Base-by-base conservation (phyloP, 2,888 invertebrate species). In the Lapara coniferarum region DNA sequence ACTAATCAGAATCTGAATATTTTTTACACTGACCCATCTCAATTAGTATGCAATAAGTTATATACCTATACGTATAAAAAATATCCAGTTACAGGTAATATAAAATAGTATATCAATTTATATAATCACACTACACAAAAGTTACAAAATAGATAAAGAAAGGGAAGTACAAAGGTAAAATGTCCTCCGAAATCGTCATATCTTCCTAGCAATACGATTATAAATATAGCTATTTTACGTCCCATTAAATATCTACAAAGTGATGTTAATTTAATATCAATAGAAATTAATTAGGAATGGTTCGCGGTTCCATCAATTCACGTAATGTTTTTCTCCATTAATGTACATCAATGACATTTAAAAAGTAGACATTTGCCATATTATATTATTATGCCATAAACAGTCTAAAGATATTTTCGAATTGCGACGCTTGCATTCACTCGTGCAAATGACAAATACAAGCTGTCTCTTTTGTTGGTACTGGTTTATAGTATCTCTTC, bases 111-210 rank as follows among this genome's bases (percentile, higher is more conserved):
- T 25, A 25, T 13, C 25, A 13, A 56, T 25, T 25, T 58, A 37
- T 12, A 12, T 2, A 46, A n/a, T 12, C 19, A 7, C n/a, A 63
- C 63, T 63, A 63, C 25, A 25, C 25, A 5, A 49, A 19, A 19
- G 44, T 46, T 59, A 59, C 46, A 46, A 46, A 19, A 46, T 46
- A 44, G 16, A 12, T 46, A 4, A 16, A 16, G 59, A 16, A 4
- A 56, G 13, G 51, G 56, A 25, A 13, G 46, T 63, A 63, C 16
- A 63, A 49, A 63, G 63, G 49, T 63, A 63, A 19, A 63, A 19
- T 7, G 46, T 25, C 16, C 13, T 25, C 19, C 49, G 49, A 63
- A 49, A 49, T 49, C 63, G 46, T 19, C 19, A 16, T 13, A 63
- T 49, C 16, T 59, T 25, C 4, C 56, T 56, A 56, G 44, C 7